phyloP scores from a whole-genome alignment of 1,140 invertebrate species.

The Amphibalanus amphitrite region DNA sequence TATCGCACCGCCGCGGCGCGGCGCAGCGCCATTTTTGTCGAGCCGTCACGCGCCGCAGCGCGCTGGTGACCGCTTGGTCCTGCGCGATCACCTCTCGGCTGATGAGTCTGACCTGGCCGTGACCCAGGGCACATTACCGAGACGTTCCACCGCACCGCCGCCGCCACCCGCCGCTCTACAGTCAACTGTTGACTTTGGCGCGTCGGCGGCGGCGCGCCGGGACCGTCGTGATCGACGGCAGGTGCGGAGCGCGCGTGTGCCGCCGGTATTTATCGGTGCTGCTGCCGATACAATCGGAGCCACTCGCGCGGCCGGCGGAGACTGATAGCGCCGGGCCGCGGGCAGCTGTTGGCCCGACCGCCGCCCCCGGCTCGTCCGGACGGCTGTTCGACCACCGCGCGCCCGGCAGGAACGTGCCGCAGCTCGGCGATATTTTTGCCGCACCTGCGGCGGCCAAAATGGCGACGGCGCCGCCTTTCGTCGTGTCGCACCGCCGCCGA shows the following conservation, averaged over 20 bases:
- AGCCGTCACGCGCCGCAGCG: background rate
- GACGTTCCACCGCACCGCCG: no score
- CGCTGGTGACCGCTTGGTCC: background rate
- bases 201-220: no score
- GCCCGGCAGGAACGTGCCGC: background rate
- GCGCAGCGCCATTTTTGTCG: background rate
- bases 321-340: background rate
- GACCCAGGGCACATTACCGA: background rate
- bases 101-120: background rate
- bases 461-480: background rate
- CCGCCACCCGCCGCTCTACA: no score
- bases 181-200: background rate
- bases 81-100: background rate
- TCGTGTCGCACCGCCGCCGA: no score
- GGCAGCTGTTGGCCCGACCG: no score
- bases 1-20: no score
- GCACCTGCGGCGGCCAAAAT: background rate
- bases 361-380: no score
- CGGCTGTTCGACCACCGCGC: background rate
- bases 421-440: background rate
- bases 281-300: background rate
- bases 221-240: background rate
- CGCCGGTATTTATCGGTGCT: background rate
- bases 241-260: background rate
- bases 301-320: background rate